Evolutionary conservation across 2,888 invertebrate species (phyloP).

Genomic region (Argyresthia albistria): DNA sequence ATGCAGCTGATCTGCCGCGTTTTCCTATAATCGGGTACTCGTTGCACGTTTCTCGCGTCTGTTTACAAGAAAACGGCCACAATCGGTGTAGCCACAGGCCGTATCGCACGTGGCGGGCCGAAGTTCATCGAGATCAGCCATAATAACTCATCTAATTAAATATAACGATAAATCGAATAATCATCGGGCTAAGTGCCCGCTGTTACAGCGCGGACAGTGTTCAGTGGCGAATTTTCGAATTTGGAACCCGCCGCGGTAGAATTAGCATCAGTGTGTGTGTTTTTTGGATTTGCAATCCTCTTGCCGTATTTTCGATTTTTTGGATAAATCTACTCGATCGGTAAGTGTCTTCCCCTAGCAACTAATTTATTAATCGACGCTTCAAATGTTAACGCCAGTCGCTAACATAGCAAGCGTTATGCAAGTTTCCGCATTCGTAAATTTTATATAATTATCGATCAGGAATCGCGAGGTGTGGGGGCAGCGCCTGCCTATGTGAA

Average conservation of each 20-base stretch:
- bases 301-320: constrained; percentile 17
- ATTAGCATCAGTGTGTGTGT: constrained; percentile 21
- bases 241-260: constrained; percentile 9
- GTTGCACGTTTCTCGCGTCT: constrained; percentile 25
- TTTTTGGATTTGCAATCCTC: constrained; percentile 29
- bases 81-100: constrained; percentile 59
- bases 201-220: constrained; percentile 32
- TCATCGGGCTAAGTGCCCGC: constrained; percentile 5
- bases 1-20: constrained; percentile 32
- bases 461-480: neutral
- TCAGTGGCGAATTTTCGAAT: constrained; percentile 30
- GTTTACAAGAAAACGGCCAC: constrained; percentile 56
- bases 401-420: constrained; percentile 13
- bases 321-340: constrained; percentile 18
- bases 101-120: constrained; percentile 49
- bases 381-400: neutral
- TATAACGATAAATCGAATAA: constrained; percentile 1
- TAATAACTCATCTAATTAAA: constrained; percentile 12
- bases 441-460: constrained; percentile 2
- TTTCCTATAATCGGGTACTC: constrained; percentile 42
- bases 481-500: neutral
- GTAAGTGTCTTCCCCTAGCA: constrained; percentile 14
- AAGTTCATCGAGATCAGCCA: constrained; percentile 6
- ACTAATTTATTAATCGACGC: too few species aligned
- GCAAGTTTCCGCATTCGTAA: constrained; percentile 25